Evolutionary conservation across 2,113 vertebrate species (phyloP).

Genomic region (Gobiocypris rarus): DNA sequence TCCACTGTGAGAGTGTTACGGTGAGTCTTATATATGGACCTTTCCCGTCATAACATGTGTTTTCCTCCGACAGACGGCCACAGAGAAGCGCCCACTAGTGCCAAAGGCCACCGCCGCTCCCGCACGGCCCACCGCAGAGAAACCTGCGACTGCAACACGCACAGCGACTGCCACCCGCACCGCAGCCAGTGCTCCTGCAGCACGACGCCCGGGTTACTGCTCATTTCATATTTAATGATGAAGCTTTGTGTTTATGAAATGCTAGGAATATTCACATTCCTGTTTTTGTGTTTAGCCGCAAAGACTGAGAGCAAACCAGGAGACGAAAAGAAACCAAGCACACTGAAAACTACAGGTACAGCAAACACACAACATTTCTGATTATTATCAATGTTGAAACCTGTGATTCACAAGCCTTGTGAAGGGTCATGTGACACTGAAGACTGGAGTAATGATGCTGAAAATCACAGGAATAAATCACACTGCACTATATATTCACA

Average conservation of each 20-base stretch:
- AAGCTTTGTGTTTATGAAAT: background rate
- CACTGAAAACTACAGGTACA: constrained; percentile 84
- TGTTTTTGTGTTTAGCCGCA: constrained; percentile 72
- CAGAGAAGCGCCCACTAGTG: constrained; percentile 79
- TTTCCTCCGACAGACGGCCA: constrained; percentile 54
- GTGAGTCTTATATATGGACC: background rate
- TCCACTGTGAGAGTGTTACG: background rate
- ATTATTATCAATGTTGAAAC: too few species aligned
- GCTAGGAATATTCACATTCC: background rate
- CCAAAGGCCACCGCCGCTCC: constrained; percentile 66
- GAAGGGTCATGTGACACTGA: too few species aligned
- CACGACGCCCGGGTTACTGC: constrained; percentile 68
- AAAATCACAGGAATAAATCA: too few species aligned
- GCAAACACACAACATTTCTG: background rate
- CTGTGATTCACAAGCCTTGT: too few species aligned
- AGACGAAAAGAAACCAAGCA: constrained; percentile 81
- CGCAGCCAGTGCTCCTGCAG: constrained; percentile 56
- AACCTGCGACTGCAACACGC: constrained; percentile 73
- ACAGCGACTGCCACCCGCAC: constrained; percentile 75
- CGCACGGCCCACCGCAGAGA: constrained; percentile 60
- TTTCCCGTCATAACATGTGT: background rate
- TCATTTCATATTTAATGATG: background rate
- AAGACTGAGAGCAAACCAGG: constrained; percentile 83
- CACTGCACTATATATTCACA: too few species aligned
- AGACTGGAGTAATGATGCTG: too few species aligned